Percentiles rank a stretch among this genome's conserved stretches.
Conservation (phyloP, 2,888 invertebrate species). For the Sphaeridia pumilis region DNA sequence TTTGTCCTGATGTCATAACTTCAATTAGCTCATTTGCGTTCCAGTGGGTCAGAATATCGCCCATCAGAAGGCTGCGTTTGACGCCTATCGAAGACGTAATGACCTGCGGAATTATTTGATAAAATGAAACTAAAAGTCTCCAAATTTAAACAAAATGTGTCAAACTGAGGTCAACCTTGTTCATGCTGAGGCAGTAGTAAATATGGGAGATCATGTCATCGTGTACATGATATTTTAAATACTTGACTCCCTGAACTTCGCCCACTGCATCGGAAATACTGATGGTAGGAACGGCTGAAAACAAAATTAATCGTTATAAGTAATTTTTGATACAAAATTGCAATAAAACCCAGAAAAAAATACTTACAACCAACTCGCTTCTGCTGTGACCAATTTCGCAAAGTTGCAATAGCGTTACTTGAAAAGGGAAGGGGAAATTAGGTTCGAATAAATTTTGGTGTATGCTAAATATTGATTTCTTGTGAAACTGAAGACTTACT, state of each 20-base stretch:
- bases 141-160: background rate
- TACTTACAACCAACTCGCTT: slow-evolving; percentile 15
- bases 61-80: slow-evolving; percentile 8
- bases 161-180: slow-evolving; percentile 12
- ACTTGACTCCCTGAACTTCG: slow-evolving; percentile 8
- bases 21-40: slow-evolving; percentile 18
- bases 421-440: background rate
- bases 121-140: background rate
- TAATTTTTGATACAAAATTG: background rate
- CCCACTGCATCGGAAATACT: slow-evolving; percentile 16
- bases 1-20: slow-evolving; percentile 7
- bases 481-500: slow-evolving; percentile 1
- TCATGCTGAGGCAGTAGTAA: slow-evolving; percentile 13
- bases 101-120: slow-evolving; percentile 1
- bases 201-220: slow-evolving; percentile 18
- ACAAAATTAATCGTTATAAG: background rate
- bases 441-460: background rate
- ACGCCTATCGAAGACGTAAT: slow-evolving; percentile 16
- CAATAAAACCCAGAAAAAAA: background rate
- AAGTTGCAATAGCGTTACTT: slow-evolving; percentile 14
- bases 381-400: slow-evolving; percentile 19
- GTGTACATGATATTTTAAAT: slow-evolving; percentile 18
- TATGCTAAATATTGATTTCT: background rate
- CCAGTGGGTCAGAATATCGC: slow-evolving; percentile 7
- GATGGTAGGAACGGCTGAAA: slow-evolving; percentile 18